A percentile compares a stretch with the other conserved stretches of the same genome.
These are phyloP conservation scores for Lasioglossum albipes DNA, from an alignment of 1,140 invertebrate genomes.

Conservation along the genomic window DNA sequence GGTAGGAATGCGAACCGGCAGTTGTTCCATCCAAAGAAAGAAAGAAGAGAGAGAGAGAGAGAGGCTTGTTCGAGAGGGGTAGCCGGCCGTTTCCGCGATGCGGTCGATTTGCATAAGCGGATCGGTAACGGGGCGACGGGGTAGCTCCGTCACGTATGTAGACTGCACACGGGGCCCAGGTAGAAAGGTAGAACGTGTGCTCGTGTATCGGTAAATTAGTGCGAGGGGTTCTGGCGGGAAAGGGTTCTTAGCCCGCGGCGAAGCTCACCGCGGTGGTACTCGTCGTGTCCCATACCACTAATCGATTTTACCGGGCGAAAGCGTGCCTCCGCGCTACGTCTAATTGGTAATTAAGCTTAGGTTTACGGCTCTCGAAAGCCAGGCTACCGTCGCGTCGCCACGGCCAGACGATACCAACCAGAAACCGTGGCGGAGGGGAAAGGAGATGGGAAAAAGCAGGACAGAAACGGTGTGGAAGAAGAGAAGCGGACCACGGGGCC, in stretches of 20 bases:
- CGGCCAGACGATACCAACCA: too few relatives aligned
- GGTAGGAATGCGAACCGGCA: too few relatives aligned
- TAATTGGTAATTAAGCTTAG: constrained; percentile 79
- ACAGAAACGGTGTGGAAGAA: constrained; percentile 8
- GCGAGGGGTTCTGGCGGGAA: background rate
- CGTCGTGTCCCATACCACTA: constrained; percentile 73
- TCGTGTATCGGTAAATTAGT: constrained; percentile 36
- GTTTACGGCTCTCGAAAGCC: constrained; percentile 70
- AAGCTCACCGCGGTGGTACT: constrained; percentile 6
- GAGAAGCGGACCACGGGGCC: background rate
- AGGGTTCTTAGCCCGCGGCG: constrained; percentile 7
- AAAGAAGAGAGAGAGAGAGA: too few relatives aligned
- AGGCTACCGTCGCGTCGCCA: constrained; percentile 57
- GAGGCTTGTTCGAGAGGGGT: too few relatives aligned
- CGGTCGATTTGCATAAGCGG: constrained; percentile 50
- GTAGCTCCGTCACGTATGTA: background rate
- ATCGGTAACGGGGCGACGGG: constrained; percentile 20
- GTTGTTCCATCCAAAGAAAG: background rate
- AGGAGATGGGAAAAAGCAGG: constrained; percentile 2
- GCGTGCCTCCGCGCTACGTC: constrained; percentile 76
- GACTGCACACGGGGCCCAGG: background rate
- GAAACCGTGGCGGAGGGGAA: background rate
- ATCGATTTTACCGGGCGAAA: constrained; percentile 76
- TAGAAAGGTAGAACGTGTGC: background rate
- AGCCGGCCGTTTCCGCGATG: constrained; percentile 35